Evolutionary conservation across 37 sponge, comb jelly and placozoan species (phyloP), one percentile per base, ranked within the genome.

Genomic region (Axinella damicornis): DNA sequence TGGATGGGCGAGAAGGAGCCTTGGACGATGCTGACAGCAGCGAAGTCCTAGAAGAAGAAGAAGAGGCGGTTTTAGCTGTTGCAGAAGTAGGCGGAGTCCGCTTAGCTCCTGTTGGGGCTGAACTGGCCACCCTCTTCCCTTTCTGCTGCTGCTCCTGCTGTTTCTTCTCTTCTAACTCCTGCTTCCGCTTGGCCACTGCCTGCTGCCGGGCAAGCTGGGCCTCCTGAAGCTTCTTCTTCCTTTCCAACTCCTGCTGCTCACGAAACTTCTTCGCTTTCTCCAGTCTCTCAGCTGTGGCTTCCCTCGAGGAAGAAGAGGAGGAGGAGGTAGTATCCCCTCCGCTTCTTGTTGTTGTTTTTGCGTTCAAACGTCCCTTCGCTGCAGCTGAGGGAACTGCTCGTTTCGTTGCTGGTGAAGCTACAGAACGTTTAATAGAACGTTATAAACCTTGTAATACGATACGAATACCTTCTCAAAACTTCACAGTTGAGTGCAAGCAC

Each of bases 171-270:
- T 77, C 39, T 63, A 60, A 14, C 34, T 77, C 62, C n/a, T 77
- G 32, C 9, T 30, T 54, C 31, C 32, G 34, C 2, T 77, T 27
- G 0, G 25, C 34, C 15, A 57, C 75, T 21, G 57, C 75, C 28
- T 53, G 41, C 57, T 31, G 41, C 30, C 53, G 41, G 2, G 41
- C 55, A 33, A n/a, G 55, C 57, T 74, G 41, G 28, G 25, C 28
- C 14, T 74, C 18, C 28, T 40, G 36, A 36, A 74, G 27, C 30
- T 28, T 52, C 57, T 53, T 74, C 57, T 74, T 74, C 32, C 15
- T 74, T 31, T 74, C 75, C 31, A 74, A 19, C 30, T 74, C 75
- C 17, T 53, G 69, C 35, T 80, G 69, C 57, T 80, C 69, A 6
- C 24, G 68, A 0, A 80, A 36, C 69, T 69, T 68, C 38, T 57